These are phyloP conservation scores for Synchiropus splendidus DNA, from an alignment of 2,113 vertebrate species.

Conservation along the genomic window DNA sequence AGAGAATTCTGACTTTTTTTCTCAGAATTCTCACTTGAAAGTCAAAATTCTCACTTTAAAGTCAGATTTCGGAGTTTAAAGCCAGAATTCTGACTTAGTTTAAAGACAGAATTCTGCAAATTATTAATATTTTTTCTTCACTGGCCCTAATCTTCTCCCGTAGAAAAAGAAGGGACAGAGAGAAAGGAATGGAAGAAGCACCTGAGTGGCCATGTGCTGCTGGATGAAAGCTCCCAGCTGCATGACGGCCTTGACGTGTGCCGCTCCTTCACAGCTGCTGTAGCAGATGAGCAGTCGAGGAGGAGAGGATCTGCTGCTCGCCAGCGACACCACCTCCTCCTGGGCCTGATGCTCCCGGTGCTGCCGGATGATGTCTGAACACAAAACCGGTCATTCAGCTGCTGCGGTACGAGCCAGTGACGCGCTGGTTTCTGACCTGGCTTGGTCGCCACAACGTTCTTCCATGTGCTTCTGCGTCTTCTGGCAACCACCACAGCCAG, in stretches of 20 bases:
- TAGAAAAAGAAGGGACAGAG: no score
- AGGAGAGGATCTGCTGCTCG: conserved; percentile 18
- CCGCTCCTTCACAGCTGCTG: conserved; percentile 56
- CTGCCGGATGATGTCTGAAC: conserved; percentile 38
- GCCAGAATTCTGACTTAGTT: no score
- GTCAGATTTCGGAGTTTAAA: no score
- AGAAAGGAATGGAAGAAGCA: conserved; percentile 12
- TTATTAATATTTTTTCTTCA: no score
- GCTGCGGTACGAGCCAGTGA: no score
- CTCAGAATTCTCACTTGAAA: no score
- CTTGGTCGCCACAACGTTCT: conserved; percentile 10
- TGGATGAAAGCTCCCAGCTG: conserved; percentile 65
- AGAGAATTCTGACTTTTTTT: no score
- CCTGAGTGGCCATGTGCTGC: conserved; percentile 66
- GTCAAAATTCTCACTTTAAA: no score
- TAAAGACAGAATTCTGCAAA: no score
- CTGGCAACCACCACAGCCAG: conserved; percentile 25
- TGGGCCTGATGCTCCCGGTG: conserved; percentile 23
- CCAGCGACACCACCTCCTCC: conserved; percentile 26
- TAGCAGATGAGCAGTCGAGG: conserved; percentile 69
- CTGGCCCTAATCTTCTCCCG: no score
- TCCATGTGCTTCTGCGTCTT: conserved; percentile 13
- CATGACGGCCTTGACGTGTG: conserved; percentile 61
- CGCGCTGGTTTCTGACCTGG: conserved; percentile 39
- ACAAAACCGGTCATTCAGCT: neutral